Conservation (phyloP, 2,113 vertebrate species). For the Asarcornis scutulata region DNA sequence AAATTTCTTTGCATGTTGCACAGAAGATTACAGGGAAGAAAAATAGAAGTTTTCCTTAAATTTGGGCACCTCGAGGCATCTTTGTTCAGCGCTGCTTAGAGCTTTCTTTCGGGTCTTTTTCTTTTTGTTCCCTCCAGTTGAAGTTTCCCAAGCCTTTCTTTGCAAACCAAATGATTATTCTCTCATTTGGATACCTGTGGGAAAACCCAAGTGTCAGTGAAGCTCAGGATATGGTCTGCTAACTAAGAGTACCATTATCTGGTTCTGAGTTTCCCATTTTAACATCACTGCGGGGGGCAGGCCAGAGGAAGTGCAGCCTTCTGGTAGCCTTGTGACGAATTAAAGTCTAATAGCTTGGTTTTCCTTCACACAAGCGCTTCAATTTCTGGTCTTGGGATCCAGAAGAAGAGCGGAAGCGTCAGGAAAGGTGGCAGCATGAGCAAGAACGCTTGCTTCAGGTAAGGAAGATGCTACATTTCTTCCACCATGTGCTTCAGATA, state of each 20-base stretch:
- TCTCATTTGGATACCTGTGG: not conserved
- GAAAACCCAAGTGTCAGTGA: not conserved
- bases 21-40: not conserved
- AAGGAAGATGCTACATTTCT: not conserved
- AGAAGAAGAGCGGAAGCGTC: conserved; percentile 94
- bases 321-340: not conserved
- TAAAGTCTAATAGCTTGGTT: conserved; percentile 50
- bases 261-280: not conserved
- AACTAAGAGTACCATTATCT: not conserved
- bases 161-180: not conserved
- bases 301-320: not conserved
- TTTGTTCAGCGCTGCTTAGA: not conserved
- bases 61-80: not conserved
- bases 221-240: not conserved
- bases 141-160: conserved; percentile 1
- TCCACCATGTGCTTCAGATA: not conserved
- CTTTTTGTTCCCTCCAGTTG: not conserved
- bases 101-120: not conserved
- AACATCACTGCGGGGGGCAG: accelerated
- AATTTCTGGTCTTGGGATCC: conserved; percentile 96
- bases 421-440: conserved; percentile 95
- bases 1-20: not conserved
- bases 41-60: not conserved
- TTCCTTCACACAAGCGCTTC: conserved; percentile 77
- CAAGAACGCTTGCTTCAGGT: conserved; percentile 97